Base-by-base conservation (phyloP, 2,888 invertebrate genomes). In the Celastrina argiolus region DNA sequence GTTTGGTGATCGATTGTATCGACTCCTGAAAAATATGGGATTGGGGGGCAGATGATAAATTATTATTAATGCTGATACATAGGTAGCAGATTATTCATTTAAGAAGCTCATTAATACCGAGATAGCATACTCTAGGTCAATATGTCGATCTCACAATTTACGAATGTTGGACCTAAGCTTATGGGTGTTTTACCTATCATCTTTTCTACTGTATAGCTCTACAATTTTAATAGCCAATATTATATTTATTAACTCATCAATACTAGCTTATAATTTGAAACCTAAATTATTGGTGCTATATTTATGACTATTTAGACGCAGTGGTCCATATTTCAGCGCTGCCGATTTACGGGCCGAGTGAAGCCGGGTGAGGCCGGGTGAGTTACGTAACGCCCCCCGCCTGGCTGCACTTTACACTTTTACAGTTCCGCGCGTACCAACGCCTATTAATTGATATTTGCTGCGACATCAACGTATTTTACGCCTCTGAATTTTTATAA, bases 351-450 rank as follows among this genome's bases (percentile, higher is more conserved):
- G 79, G 77, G 80, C 78, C 80, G 77, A 72, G 14, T 5, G 51
- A 51, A 22, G 12, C 51, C 51, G 51, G 51, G 8, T 12, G 51
- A 51, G 22, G 10, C 51, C 75, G 76, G 80, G 84, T 88, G 89
- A 88, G 88, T 88, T 88, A 89, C 88, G 86, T 77, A 84, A 84
- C 82, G 83, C 84, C 79, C 81, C 78, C 82, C 79, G 89, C 84
- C 80, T 85, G 84, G 76, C 77, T 88, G 89, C 87, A 85, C 82
- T 90, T 89, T 88, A 89, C 89, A 90, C 87, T 88, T 89, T 89
- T 88, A 85, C 89, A 89, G 86, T 78, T 83, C 81, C 77, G 80
- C 83, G 84, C 84, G 83, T 88, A 81, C 83, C 82, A 80, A 82
- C 78, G 84, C 75, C 85, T 81, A 83, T 85, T 87, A 87, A 88